These are phyloP conservation scores for Peromyscus aztecus DNA, from an alignment of 2,797 vertebrate genomes.

Conservation along the genomic window DNA sequence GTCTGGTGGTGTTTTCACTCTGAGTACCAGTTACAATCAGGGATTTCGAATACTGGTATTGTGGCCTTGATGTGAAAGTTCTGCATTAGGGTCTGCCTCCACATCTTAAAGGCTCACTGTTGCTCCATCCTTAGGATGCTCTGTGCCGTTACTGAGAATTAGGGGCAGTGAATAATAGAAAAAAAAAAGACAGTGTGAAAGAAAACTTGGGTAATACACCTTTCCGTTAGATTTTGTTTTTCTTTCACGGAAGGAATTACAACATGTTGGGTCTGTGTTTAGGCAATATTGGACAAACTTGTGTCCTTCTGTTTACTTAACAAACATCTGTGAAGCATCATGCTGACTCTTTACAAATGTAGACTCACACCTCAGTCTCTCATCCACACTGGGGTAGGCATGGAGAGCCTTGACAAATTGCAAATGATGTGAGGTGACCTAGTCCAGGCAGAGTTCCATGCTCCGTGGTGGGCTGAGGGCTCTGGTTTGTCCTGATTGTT, in stretches of 20 bases:
- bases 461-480: too few relatives aligned
- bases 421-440: neutral
- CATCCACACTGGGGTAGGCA: neutral
- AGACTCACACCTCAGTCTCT: neutral
- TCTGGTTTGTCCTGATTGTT: too few relatives aligned
- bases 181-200: neutral
- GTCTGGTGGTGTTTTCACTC: neutral
- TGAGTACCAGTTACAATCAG: neutral
- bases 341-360: neutral
- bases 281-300: neutral
- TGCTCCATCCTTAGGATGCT: fast-evolving
- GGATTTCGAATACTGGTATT: neutral
- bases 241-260: neutral
- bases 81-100: neutral
- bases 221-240: neutral
- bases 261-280: constrained; percentile 41
- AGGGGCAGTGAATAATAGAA: neutral
- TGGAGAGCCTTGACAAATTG: neutral
- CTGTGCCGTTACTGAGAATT: neutral
- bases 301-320: constrained; percentile 12
- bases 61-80: too few relatives aligned
- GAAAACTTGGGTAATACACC: neutral
- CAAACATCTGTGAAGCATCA: neutral
- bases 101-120: neutral
- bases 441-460: fast-evolving